Evolutionary conservation across 2,888 invertebrate genomes (phyloP).

Genomic region (Mylabris sibirica): DNA sequence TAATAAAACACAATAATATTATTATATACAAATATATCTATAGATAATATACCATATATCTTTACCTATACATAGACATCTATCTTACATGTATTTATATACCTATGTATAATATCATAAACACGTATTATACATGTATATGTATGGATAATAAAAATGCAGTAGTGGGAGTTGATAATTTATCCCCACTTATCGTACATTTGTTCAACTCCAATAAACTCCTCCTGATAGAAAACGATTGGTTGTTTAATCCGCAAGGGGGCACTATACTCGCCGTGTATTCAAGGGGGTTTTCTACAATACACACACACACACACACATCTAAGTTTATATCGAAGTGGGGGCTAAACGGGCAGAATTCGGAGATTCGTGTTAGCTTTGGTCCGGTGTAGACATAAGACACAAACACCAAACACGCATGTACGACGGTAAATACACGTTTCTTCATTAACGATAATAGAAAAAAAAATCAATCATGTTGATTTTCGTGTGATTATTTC

Average conservation of each 20-base stretch:
- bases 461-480: too few species aligned
- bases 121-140: background rate
- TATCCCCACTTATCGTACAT: conserved; percentile 6
- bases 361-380: conserved; percentile 12
- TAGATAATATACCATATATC: background rate
- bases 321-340: background rate
- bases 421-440: background rate
- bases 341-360: background rate
- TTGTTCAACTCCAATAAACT: conserved; percentile 12
- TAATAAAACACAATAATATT: conserved; percentile 9
- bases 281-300: background rate
- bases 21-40: background rate
- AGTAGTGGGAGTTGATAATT: background rate
- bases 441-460: background rate
- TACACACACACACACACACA: too few species aligned
- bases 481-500: background rate
- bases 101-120: background rate
- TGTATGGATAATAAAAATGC: background rate
- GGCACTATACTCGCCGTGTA: background rate
- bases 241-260: conserved; percentile 14
- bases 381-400: background rate
- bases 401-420: background rate
- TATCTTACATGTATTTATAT: background rate
- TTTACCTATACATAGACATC: background rate
- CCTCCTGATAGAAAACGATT: conserved; percentile 13